phyloP scores from a whole-genome alignment of 2,797 vertebrate genomes.

The Clamator glandarius region DNA sequence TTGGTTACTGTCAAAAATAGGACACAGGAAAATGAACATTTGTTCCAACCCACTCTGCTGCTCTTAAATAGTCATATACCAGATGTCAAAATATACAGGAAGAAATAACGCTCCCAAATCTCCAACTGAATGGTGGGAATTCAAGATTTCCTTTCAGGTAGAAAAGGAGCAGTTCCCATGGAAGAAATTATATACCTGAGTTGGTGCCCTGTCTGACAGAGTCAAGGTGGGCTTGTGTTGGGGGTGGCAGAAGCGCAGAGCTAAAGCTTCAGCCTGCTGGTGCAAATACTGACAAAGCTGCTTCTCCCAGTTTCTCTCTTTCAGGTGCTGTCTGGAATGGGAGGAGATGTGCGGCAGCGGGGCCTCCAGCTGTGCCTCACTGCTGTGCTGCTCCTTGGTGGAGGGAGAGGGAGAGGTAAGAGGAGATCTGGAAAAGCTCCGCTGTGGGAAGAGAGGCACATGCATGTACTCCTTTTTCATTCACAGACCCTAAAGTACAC shows the following conservation, averaged over 20 bases:
- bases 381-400: neutral
- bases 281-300: neutral
- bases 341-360: neutral
- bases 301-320: neutral
- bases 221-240: neutral
- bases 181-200: neutral
- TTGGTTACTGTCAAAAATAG: neutral
- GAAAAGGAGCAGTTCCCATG: neutral
- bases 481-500: neutral
- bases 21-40: neutral
- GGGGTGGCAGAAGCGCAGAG: neutral
- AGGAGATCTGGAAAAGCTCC: neutral
- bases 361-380: neutral
- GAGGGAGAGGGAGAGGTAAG: conserved; percentile 58
- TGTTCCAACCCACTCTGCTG: neutral
- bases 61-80: neutral
- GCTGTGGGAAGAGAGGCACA: neutral
- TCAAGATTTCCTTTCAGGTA: neutral
- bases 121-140: neutral
- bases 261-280: neutral
- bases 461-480: neutral
- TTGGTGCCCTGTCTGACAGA: neutral
- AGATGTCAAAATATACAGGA: neutral
- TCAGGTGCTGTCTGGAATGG: conserved; percentile 34
- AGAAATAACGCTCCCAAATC: neutral